Conservation (phyloP, 2,888 invertebrate genomes). For the Chaitophorus viminalis region DNA sequence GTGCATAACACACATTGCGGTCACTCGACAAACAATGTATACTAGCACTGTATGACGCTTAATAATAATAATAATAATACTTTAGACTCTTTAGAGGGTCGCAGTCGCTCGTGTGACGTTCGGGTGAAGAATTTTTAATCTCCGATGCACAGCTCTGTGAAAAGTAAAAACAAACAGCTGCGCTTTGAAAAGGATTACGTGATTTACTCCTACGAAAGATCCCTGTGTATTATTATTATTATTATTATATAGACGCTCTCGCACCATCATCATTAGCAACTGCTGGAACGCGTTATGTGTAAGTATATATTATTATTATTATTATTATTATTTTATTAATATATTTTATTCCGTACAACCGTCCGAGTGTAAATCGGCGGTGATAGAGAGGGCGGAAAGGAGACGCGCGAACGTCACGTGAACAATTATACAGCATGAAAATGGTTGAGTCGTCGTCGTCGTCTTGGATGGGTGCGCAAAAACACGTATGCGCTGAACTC, state of each 20-base stretch:
- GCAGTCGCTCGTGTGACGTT: too few species aligned
- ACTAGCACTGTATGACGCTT: too few species aligned
- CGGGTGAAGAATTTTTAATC: background rate
- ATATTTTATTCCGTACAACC: background rate
- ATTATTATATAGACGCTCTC: background rate
- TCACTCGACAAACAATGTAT: too few species aligned
- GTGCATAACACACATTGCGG: too few species aligned
- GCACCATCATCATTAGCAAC: background rate
- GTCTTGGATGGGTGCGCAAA: slow-evolving; percentile 22
- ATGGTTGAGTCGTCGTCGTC: background rate
- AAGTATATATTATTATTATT: too few species aligned
- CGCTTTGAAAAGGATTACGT: background rate
- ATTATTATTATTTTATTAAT: too few species aligned
- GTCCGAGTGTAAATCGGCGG: background rate
- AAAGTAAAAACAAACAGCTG: too few species aligned
- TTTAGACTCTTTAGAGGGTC: too few species aligned
- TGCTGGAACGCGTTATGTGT: too few species aligned
- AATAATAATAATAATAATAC: too few species aligned
- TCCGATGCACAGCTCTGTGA: background rate
- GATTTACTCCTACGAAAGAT: background rate
- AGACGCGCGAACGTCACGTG: too few species aligned
- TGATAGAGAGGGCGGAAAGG: background rate
- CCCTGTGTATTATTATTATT: too few species aligned
- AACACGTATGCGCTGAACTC: background rate
- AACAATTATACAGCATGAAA: background rate